These are phyloP conservation scores for Craseonycteris thonglongyai DNA, from an alignment of 2,113 vertebrate genomes.

Conservation along the genomic window DNA sequence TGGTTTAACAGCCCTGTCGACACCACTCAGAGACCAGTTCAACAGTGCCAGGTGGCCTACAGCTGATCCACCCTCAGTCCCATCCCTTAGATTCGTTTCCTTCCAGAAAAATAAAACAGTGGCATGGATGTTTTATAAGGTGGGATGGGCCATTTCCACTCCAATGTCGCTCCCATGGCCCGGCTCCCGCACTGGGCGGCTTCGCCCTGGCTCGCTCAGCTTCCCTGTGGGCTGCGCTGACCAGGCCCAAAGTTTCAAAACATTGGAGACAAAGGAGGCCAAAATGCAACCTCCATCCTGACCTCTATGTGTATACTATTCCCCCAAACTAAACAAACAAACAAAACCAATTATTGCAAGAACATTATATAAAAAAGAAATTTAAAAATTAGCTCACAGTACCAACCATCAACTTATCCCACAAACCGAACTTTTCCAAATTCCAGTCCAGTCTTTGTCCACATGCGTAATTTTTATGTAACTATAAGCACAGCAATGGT, in stretches of 20 bases:
- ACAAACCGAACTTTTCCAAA: constrained; percentile 33
- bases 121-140: background rate
- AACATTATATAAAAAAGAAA: constrained; percentile 4
- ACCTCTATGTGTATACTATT: background rate
- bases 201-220: background rate
- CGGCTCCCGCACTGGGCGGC: background rate
- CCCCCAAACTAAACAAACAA: background rate
- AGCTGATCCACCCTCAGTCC: background rate
- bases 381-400: background rate
- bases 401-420: background rate
- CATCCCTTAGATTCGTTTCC: background rate
- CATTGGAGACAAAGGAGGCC: background rate
- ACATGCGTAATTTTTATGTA: background rate
- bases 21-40: background rate
- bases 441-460: background rate
- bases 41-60: background rate
- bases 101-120: constrained; percentile 6
- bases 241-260: background rate
- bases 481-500: background rate
- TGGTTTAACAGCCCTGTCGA: background rate
- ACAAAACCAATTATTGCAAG: background rate
- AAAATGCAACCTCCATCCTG: background rate
- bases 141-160: background rate
- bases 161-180: background rate
- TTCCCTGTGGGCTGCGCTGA: background rate